Base-by-base conservation (phyloP, 2,113 vertebrate genomes). In the Crotalus helleri region DNA sequence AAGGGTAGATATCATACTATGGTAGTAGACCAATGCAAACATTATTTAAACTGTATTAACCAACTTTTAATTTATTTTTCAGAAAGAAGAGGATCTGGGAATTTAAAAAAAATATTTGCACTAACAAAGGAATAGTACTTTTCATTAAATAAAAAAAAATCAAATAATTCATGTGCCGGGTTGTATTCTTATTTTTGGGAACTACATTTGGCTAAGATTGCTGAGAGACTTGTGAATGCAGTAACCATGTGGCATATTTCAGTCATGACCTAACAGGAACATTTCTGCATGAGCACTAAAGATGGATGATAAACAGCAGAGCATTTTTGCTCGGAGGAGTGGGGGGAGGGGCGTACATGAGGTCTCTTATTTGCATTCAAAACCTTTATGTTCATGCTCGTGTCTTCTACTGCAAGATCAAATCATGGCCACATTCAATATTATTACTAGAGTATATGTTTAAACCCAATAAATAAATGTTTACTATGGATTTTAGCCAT, bases 71-170 rank as follows among this genome's bases (percentile, higher is more conserved):
- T 85, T 3, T 94, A 93, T 92, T 96, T 95, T 93, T 57, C 95
- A 97, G 96, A 94, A 94, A 96, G 96, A 97, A 97, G 96, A 96
- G 87, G 95, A 96, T 94, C 91, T 86, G 49, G 89, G 88, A 91
- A 49, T 90, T 93, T 61, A 93, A 91, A 87, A 87, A 95, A 94
- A 92, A 21, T 93, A 44, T 91, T 93, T 57, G 26, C 92, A 96
- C 93, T 55, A 39, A 92, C 92, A 87, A 96, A 96, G 95, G 94
- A 96, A 96, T 94, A 85, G 91, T 95, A 23, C 94, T 74, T 96
- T 96, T 94, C 91, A 81, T 94, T 69, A 93, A 95, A 95, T 88
- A 94, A 94, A 94, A 95, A 95, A 95, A 46, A 55, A 55, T 96
- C 74, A 87, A 87, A 39, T 58, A 95, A 95, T 9, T 92, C 94